Percentiles rank a stretch among this genome's conserved stretches.
Evolutionary conservation across 2,888 invertebrate species (phyloP).

Genomic region (Aphodius sticticus): DNA sequence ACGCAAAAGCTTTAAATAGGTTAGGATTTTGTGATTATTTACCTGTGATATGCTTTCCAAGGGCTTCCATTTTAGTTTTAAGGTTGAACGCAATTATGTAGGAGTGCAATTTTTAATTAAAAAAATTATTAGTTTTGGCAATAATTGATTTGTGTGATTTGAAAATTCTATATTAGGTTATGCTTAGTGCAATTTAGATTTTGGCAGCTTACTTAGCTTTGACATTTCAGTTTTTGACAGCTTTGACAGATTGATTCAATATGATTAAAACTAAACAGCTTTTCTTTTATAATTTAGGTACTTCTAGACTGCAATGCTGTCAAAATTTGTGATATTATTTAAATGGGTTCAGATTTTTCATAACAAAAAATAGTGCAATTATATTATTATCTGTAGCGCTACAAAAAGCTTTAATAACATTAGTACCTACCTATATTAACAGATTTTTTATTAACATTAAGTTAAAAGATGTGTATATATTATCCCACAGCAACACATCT

Average conservation of each 20-base stretch:
- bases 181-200: slow-evolving; percentile 11
- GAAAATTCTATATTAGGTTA: slow-evolving; percentile 8
- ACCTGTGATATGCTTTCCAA: slow-evolving; percentile 8
- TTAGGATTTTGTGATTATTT: neutral
- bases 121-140: neutral
- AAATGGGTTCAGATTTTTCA: slow-evolving; percentile 41
- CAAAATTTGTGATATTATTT: slow-evolving; percentile 36
- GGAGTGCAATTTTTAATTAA: slow-evolving; percentile 6
- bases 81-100: neutral
- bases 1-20: neutral
- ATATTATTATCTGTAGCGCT: slow-evolving; percentile 4
- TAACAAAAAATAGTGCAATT: slow-evolving; percentile 18
- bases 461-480: slow-evolving; percentile 25
- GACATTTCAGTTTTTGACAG: neutral
- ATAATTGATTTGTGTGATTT: slow-evolving; percentile 14
- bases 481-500: slow-evolving; percentile 48
- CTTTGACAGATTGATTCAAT: neutral
- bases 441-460: slow-evolving; percentile 9
- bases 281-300: neutral
- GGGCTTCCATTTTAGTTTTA: neutral
- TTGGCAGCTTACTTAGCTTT: too few relatives aligned
- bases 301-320: slow-evolving; percentile 37
- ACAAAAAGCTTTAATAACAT: slow-evolving; percentile 16
- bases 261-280: neutral
- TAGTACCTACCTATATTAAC: neutral